These are phyloP conservation scores for Plectrocnemia conspersa DNA, from an alignment of 1,140 invertebrate species.

Conservation along the genomic window DNA sequence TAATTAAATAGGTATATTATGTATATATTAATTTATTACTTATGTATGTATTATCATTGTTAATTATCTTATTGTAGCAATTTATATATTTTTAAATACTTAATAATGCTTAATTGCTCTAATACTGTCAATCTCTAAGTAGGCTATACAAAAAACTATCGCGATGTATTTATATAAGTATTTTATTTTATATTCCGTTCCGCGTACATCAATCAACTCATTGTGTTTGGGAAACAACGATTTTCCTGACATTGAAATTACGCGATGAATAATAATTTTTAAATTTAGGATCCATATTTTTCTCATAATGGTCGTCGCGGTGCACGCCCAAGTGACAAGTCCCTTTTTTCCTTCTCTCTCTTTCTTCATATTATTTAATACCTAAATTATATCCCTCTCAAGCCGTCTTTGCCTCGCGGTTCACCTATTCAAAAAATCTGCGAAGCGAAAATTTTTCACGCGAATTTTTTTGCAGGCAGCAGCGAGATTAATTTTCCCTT, in stretches of 20 bases:
- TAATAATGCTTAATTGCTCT: too few relatives aligned
- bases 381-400: conserved; percentile 15
- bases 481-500: conserved; percentile 33
- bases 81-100: too few relatives aligned
- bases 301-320: conserved; percentile 7
- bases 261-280: conserved; percentile 15
- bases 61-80: too few relatives aligned
- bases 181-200: too few relatives aligned
- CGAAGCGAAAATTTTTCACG: conserved; percentile 17
- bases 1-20: too few relatives aligned
- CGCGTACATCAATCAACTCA: conserved; percentile 22
- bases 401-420: conserved; percentile 5
- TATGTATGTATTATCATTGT: too few relatives aligned
- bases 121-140: too few relatives aligned
- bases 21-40: too few relatives aligned
- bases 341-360: conserved; percentile 9
- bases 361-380: too few relatives aligned
- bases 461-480: not conserved
- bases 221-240: conserved; percentile 16
- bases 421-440: conserved; percentile 27
- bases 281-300: conserved; percentile 22
- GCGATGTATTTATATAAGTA: too few relatives aligned
- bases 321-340: conserved; percentile 22
- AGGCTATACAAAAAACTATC: too few relatives aligned
- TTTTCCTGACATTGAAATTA: conserved; percentile 15